phyloP scores from a whole-genome alignment of 1,140 invertebrate species.

The Olivierus martensii region DNA sequence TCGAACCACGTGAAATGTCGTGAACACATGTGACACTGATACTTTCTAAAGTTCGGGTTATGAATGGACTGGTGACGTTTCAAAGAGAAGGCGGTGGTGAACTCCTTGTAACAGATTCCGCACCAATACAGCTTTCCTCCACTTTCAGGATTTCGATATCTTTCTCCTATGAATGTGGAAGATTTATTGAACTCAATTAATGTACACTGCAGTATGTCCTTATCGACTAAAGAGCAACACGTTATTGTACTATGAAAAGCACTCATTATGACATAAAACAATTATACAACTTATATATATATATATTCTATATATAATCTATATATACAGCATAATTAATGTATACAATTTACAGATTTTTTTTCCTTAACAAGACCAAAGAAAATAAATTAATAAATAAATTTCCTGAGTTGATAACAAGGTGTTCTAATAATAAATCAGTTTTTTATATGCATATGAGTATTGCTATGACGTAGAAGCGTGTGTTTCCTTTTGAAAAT shows the following conservation, averaged over 20 bases:
- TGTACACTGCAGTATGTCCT: neutral
- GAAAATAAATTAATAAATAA: neutral
- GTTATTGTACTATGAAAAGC: too few species aligned
- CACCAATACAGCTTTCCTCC: slow-evolving; percentile 1
- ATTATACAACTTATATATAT: too few species aligned
- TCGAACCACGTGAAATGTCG: slow-evolving; percentile 13
- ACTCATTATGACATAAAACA: too few species aligned
- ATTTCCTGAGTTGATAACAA: too few species aligned
- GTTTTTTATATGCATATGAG: neutral
- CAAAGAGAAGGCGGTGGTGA: slow-evolving; percentile 12
- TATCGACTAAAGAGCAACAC: too few species aligned
- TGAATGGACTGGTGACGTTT: slow-evolving; percentile 13
- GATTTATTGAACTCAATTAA: neutral
- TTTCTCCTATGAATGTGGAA: neutral
- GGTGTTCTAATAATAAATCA: too few species aligned
- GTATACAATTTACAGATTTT: neutral
- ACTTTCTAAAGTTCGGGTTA: slow-evolving; percentile 11
- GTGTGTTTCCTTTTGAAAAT: neutral
- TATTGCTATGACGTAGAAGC: neutral
- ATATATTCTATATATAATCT: too few species aligned
- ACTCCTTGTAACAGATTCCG: slow-evolving; percentile 10
- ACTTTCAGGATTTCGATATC: neutral
- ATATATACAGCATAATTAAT: neutral
- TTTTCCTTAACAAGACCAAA: neutral
- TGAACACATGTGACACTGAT: slow-evolving; percentile 6